These are phyloP conservation scores for Scomber colias DNA, from an alignment of 2,113 vertebrate genomes.

Conservation along the genomic window DNA sequence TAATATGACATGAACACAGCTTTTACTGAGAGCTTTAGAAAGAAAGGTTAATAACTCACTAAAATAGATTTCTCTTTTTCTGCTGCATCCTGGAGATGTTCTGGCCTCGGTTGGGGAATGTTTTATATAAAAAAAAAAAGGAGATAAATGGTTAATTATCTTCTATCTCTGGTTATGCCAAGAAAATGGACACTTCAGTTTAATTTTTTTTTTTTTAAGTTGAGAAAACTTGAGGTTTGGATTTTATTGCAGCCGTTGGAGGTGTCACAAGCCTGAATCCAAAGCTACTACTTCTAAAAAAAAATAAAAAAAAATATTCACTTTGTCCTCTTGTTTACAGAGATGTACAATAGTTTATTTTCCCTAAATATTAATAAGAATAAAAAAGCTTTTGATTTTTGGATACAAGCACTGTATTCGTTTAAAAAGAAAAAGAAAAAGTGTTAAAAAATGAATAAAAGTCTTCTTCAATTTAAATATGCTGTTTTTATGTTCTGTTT, in stretches of 20 bases:
- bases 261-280: slow-evolving; percentile 56
- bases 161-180: background rate
- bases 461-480: slow-evolving; percentile 24
- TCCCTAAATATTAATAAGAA: slow-evolving; percentile 32
- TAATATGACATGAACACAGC: slow-evolving; percentile 12
- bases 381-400: slow-evolving; percentile 54
- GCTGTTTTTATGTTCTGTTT: slow-evolving; percentile 67
- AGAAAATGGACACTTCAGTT: background rate
- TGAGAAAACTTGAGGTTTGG: background rate
- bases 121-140: background rate
- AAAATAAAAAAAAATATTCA: background rate
- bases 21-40: background rate
- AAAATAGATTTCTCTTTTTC: background rate
- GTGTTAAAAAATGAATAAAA: slow-evolving; percentile 45
- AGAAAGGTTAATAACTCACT: background rate
- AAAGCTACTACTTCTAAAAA: slow-evolving; percentile 55
- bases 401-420: slow-evolving; percentile 47
- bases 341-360: slow-evolving; percentile 77
- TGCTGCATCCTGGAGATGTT: slow-evolving; percentile 41
- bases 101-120: background rate
- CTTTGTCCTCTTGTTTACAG: slow-evolving; percentile 62
- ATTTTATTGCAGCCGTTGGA: slow-evolving; percentile 54
- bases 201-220: background rate
- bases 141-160: no score
- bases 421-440: background rate